These are phyloP conservation scores for Sylvilagus bachmani DNA, from an alignment of 2,113 vertebrate species.

Conservation along the genomic window DNA sequence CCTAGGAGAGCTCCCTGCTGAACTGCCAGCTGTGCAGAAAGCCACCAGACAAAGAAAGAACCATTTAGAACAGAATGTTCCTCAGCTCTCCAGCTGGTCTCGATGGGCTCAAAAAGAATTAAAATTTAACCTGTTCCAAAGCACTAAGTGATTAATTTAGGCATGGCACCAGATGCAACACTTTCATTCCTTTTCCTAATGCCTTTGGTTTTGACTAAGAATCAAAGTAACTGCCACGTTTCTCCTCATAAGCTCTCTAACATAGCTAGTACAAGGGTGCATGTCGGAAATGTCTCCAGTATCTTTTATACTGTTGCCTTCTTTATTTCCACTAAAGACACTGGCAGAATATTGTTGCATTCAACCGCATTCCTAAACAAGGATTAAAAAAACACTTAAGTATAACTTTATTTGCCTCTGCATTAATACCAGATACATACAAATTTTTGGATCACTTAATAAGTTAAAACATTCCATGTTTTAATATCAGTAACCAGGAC, in stretches of 20 bases:
- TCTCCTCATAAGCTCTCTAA: background rate
- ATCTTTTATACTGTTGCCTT: slow-evolving; percentile 30
- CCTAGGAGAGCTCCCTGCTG: background rate
- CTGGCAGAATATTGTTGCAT: background rate
- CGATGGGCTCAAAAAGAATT: background rate
- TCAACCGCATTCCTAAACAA: slow-evolving; percentile 54
- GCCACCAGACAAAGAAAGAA: background rate
- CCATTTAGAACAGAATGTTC: background rate
- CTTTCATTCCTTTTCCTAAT: slow-evolving; percentile 27
- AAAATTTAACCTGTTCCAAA: slow-evolving; percentile 30
- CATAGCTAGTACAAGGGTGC: background rate
- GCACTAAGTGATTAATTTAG: slow-evolving; percentile 7
- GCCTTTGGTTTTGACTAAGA: slow-evolving; percentile 30
- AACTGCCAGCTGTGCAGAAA: background rate
- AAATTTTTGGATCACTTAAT: slow-evolving; percentile 73
- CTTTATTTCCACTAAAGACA: slow-evolving; percentile 20
- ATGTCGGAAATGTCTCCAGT: background rate
- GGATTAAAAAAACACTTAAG: slow-evolving; percentile 63
- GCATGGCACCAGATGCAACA: background rate
- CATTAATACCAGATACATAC: slow-evolving; percentile 73
- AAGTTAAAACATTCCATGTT: slow-evolving; percentile 78
- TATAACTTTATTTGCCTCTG: slow-evolving; percentile 77
- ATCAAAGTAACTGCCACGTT: background rate
- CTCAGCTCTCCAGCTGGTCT: background rate
- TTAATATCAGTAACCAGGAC: slow-evolving; percentile 78